These are phyloP conservation scores for Nibea coibor DNA, from an alignment of 2,113 vertebrate species.

Conservation along the genomic window DNA sequence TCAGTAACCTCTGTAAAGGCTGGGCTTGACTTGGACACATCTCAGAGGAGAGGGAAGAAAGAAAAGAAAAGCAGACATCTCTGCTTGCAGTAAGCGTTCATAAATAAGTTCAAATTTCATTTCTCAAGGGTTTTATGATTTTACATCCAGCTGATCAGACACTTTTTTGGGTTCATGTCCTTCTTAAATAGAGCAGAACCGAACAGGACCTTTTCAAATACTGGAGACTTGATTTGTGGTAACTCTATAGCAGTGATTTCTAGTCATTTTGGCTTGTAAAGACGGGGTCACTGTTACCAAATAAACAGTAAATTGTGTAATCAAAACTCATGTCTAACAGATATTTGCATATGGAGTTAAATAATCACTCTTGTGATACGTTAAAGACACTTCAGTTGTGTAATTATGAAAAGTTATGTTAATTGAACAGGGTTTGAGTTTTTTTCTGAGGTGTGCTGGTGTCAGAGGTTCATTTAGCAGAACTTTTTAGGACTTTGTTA, in stretches of 20 bases:
- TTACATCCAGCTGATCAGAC: constrained; percentile 1
- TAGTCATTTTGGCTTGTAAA: neutral
- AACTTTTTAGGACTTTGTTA: too few species aligned
- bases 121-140: neutral
- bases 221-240: neutral
- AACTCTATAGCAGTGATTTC: neutral
- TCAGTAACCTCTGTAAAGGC: constrained; percentile 23
- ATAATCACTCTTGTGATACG: too few species aligned
- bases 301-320: too few species aligned
- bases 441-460: too few species aligned
- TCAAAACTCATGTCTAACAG: too few species aligned
- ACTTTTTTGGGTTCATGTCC: neutral
- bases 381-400: too few species aligned
- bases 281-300: too few species aligned
- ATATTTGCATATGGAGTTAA: too few species aligned
- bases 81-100: neutral
- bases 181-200: neutral
- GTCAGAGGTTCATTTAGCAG: too few species aligned
- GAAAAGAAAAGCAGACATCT: constrained; percentile 1
- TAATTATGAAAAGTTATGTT: too few species aligned
- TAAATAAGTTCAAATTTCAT: neutral
- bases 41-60: constrained; percentile 8
- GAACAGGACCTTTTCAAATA: neutral
- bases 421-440: too few species aligned
- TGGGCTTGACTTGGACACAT: constrained; percentile 15